Percentiles rank a stretch among this genome's conserved stretches.
These are phyloP conservation scores for Rhagonycha lutea DNA, from an alignment of 2,888 invertebrate genomes.

Conservation along the genomic window DNA sequence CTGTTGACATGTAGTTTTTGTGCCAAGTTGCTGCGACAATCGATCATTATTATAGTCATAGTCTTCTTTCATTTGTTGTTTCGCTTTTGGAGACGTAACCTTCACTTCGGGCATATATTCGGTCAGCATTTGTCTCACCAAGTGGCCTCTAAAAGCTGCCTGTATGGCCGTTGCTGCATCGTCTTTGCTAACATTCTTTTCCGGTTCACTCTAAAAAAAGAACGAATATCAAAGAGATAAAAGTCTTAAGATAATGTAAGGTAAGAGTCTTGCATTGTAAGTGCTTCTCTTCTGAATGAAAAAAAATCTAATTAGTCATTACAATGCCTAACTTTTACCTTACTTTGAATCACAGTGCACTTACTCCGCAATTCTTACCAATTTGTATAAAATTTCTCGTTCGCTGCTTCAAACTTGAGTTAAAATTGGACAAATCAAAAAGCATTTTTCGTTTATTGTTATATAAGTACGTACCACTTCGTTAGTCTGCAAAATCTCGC, in stretches of 20 bases:
- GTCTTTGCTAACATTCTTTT: conserved; percentile 40
- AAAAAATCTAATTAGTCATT: conserved; percentile 23
- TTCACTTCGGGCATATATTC: conserved; percentile 33
- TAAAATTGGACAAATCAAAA: not conserved
- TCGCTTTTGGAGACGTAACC: not conserved
- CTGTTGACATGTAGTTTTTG: not conserved
- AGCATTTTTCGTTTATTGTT: not conserved
- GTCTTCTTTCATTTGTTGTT: not conserved
- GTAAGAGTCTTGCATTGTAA: conserved; percentile 57
- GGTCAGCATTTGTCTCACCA: conserved; percentile 47
- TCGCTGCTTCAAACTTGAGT: not conserved
- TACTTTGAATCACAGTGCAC: conserved; percentile 38
- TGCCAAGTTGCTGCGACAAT: not conserved
- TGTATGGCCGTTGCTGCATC: conserved; percentile 52
- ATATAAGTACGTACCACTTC: not conserved
- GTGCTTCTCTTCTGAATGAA: conserved; percentile 40
- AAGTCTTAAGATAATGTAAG: conserved; percentile 38
- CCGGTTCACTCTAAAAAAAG: not conserved
- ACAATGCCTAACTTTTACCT: conserved; percentile 43
- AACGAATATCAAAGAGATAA: not conserved
- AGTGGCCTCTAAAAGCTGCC: conserved; percentile 43
- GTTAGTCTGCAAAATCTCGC: not conserved
- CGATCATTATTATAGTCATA: not conserved
- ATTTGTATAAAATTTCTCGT: not conserved
- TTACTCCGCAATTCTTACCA: conserved; percentile 47